Percentiles rank a stretch among this genome's conserved stretches.
phyloP scores from a whole-genome alignment of 1,140 invertebrate genomes.

The Leptinotarsa defecta region DNA sequence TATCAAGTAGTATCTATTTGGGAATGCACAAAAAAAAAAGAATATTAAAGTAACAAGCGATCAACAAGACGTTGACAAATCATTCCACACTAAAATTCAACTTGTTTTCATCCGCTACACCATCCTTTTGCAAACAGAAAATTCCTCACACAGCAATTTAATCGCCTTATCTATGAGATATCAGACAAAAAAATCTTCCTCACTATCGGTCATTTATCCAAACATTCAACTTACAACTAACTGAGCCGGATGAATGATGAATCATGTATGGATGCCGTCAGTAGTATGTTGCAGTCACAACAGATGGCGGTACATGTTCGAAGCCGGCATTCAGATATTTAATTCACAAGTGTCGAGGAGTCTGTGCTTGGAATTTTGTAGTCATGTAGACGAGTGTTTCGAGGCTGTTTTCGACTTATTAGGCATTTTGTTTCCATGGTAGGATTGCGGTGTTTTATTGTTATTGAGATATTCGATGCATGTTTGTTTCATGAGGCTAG shows the following conservation, averaged over 20 bases:
- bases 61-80: too few relatives aligned
- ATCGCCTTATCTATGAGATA: not conserved
- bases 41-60: too few relatives aligned
- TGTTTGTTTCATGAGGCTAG: not conserved
- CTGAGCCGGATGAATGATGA: not conserved
- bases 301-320: conserved; percentile 10
- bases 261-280: conserved; percentile 5
- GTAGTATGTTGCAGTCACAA: not conserved
- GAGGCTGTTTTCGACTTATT: conserved; percentile 17
- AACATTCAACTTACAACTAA: not conserved
- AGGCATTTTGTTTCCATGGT: conserved; percentile 16
- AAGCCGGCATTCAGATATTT: conserved; percentile 2
- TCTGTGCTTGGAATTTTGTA: conserved; percentile 19
- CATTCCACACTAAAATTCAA: too few relatives aligned
- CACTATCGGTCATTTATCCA: conserved; percentile 14
- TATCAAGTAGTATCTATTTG: too few relatives aligned
- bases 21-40: too few relatives aligned
- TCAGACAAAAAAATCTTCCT: not conserved
- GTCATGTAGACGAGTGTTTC: conserved; percentile 1
- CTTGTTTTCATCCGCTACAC: too few relatives aligned
- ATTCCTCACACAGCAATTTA: not conserved
- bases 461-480: not conserved
- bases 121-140: too few relatives aligned
- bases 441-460: conserved; percentile 15
- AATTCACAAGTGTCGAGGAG: conserved; percentile 1